A percentile compares a stretch with the other conserved stretches of the same genome.
phyloP scores from a whole-genome alignment of 2,113 vertebrate genomes.

The Ascaphus truei region DNA sequence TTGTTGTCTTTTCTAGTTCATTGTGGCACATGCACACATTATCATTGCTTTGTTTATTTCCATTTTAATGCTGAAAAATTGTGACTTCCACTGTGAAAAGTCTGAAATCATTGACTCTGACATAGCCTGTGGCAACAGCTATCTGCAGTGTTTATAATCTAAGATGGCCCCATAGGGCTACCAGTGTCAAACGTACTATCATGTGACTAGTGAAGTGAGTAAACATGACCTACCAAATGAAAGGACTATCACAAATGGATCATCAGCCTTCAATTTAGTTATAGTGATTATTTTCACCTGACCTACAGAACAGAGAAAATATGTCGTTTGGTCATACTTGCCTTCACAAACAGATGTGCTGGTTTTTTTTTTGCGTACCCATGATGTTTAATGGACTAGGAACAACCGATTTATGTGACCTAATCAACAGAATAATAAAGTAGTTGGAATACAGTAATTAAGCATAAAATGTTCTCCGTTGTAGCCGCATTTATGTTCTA shows the following conservation, averaged over 20 bases:
- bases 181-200: background rate
- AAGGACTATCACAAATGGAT: background rate
- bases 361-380: no score
- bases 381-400: no score
- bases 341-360: conserved; percentile 3
- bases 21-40: no score
- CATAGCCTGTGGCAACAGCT: background rate
- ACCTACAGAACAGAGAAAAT: background rate
- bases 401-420: background rate
- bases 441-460: background rate
- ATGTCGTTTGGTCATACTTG: background rate
- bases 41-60: no score
- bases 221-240: background rate
- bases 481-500: background rate
- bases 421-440: background rate
- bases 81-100: no score
- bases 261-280: background rate
- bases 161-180: background rate
- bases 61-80: no score
- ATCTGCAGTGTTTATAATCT: background rate
- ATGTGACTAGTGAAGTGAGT: conserved; percentile 8
- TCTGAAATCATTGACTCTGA: no score
- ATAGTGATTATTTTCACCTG: background rate
- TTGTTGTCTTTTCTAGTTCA: no score
- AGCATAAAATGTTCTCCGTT: background rate